A percentile compares a stretch with the other conserved stretches of the same genome.
Conservation (phyloP, 2,888 invertebrate genomes). For the Melikaiella ostensackeni region DNA sequence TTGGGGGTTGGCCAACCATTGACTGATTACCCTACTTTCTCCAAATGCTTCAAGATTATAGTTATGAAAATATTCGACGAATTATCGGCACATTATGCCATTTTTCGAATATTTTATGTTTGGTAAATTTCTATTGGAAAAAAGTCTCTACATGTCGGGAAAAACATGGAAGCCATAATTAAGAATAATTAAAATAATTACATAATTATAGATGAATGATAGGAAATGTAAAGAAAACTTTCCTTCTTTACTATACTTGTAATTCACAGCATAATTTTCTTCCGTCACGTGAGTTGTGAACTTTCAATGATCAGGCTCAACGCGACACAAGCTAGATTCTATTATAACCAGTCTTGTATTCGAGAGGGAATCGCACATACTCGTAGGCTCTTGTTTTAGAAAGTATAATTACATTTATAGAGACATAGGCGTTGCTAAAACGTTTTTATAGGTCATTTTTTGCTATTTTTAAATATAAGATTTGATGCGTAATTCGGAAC, state of each 20-base stretch:
- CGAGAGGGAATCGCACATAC: conserved; percentile 28
- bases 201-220: not conserved
- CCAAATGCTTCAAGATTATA: too few species aligned
- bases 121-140: too few species aligned
- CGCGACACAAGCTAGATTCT: not conserved
- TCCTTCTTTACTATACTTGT: not conserved
- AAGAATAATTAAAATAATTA: not conserved
- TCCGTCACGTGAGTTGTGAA: not conserved
- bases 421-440: not conserved
- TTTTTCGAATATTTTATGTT: too few species aligned
- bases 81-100: too few species aligned
- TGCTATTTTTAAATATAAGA: not conserved
- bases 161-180: not conserved
- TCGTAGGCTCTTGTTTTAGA: conserved; percentile 21
- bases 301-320: not conserved
- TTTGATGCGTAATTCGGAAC: not conserved
- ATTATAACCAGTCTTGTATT: not conserved
- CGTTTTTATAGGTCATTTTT: not conserved
- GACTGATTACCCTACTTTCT: too few species aligned
- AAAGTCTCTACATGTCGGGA: not conserved
- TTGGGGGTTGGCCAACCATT: too few species aligned
- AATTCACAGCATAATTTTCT: conserved; percentile 10
- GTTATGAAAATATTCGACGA: too few species aligned
- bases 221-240: not conserved
- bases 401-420: conserved; percentile 4